Conservation (phyloP, 2,113 vertebrate species). For the Microtus pennsylvanicus region DNA sequence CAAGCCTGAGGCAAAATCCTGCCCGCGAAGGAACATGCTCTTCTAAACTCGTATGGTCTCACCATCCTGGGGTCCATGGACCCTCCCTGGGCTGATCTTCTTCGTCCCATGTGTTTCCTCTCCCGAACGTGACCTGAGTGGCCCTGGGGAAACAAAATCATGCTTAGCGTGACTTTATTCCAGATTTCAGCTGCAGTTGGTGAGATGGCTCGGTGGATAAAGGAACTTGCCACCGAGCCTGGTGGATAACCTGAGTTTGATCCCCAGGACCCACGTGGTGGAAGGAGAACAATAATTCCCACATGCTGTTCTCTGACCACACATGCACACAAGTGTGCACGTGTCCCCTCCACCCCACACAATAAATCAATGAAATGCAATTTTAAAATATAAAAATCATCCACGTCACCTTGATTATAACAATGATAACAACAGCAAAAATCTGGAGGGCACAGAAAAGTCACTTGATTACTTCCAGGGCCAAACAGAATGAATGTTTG, state of each 20-base stretch:
- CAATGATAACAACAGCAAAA: background rate
- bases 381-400: background rate
- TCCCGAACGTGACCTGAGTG: background rate
- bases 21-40: background rate
- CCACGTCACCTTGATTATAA: background rate
- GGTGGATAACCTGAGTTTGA: background rate
- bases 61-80: rapidly evolving
- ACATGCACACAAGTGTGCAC: no score
- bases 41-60: background rate
- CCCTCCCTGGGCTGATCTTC: background rate
- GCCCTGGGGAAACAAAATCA: constrained; percentile 30
- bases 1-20: constrained; percentile 40
- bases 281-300: background rate
- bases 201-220: background rate
- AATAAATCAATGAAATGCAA: background rate
- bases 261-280: background rate
- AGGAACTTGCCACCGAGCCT: background rate
- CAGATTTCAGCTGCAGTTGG: background rate
- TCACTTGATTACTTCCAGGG: constrained; percentile 2
- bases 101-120: background rate
- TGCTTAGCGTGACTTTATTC: background rate
- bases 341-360: background rate
- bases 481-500: background rate
- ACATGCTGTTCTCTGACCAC: background rate
- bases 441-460: background rate